Evolutionary conservation across 1,140 invertebrate genomes (phyloP).

Genomic region (Daktulosphaira vitifoliae): DNA sequence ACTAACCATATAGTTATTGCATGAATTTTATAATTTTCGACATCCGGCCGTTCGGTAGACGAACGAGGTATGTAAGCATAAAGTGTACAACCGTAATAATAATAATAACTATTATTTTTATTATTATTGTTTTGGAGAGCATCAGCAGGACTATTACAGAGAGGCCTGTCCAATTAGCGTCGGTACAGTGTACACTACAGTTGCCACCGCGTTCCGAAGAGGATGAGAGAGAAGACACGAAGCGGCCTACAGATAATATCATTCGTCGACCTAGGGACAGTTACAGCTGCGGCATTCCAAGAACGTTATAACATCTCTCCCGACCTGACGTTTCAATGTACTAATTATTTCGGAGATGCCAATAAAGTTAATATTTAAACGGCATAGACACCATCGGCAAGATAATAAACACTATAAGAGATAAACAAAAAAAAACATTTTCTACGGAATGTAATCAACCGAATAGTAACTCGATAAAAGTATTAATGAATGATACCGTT

Average conservation of each 20-base stretch:
- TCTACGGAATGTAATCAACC: too few relatives aligned
- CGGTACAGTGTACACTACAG: neutral
- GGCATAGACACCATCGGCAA: too few relatives aligned
- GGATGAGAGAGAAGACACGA: too few relatives aligned
- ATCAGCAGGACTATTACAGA: constrained; percentile 18
- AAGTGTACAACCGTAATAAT: constrained; percentile 22
- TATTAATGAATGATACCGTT: too few relatives aligned
- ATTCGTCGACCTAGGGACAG: constrained; percentile 15
- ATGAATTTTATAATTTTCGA: constrained; percentile 31
- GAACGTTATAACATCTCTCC: constrained; percentile 23
- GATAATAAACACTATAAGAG: too few relatives aligned
- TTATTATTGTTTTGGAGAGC: neutral
- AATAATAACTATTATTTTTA: constrained; percentile 17
- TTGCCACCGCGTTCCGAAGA: neutral
- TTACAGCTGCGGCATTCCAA: constrained; percentile 30
- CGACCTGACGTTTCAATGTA: constrained; percentile 22
- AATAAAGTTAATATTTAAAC: constrained; percentile 9
- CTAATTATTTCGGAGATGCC: neutral
- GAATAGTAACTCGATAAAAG: too few relatives aligned
- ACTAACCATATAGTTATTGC: neutral
- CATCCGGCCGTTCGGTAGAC: constrained; percentile 28
- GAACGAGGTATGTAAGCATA: too few relatives aligned
- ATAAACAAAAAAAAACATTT: neutral
- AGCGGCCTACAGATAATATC: constrained; percentile 19
- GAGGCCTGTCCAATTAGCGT: constrained; percentile 30